Evolutionary conservation across 2,797 vertebrate genomes (phyloP), one percentile per base, ranked within the genome.

Genomic region (Myripristis murdjan): DNA sequence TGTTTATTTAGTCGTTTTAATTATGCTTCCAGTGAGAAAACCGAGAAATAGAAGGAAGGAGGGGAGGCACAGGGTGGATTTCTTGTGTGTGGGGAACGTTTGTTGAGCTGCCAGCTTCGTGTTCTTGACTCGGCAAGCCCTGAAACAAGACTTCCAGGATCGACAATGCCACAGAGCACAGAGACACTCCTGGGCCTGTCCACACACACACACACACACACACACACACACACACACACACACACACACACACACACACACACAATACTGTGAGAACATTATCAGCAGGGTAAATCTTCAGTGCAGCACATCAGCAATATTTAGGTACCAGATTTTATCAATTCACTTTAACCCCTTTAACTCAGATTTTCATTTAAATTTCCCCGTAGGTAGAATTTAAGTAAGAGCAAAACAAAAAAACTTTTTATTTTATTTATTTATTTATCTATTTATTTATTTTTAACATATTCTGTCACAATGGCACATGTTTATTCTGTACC

Each of bases 21-120:
- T 71, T 64, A 59, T 31, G 56, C 71, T 70, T 77, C 41, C 52
- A 71, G 46, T 74, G 46, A 67, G 74, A 82, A 75, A 72, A 67
- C 24, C 66, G 55, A 52, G 15, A 10, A 73, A 56, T 48, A 65
- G 58, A 64, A 64, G 26, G 54, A 41, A 8, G 57, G 47, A 18
- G 22, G 7, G 65, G 63, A 57, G 20, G 12, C 24, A 59, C 24
- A 43, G 44, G 73, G 47, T 73, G 64, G 62, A 80, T 44, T 58
- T 80, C 44, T 79, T 28, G 14, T 48, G 64, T 16, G n/a, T 56
- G 20, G 31, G 46, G 23, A 52, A 56, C 46, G 33, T 70, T 59
- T 56, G 54, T 2, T 14, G 26, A 73, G 68, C 43, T 39, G 64
- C 55, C 39, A 60, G 54, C 31, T 64, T 70, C 63, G 55, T 51